These are phyloP conservation scores for Propsilocerus akamusi DNA, from an alignment of 1,140 invertebrate genomes.

Conservation along the genomic window DNA sequence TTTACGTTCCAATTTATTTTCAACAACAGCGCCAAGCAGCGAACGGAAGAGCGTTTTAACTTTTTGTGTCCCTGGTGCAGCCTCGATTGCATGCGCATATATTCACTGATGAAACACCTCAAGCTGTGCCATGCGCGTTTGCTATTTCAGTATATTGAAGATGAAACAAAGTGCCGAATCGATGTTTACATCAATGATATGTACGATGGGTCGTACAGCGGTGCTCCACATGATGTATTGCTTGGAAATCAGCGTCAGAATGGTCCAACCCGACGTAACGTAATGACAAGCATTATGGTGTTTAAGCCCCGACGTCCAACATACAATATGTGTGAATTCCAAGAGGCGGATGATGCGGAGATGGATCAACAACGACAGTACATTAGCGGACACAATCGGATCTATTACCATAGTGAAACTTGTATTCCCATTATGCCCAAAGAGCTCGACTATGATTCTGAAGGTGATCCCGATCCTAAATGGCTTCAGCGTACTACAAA, in stretches of 20 bases:
- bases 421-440: constrained; percentile 86
- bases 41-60: constrained; percentile 85
- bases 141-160: constrained; percentile 58
- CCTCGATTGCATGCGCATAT: constrained; percentile 69
- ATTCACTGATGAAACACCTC: constrained; percentile 80
- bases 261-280: constrained; percentile 66
- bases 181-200: constrained; percentile 90
- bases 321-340: constrained; percentile 62
- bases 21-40: constrained; percentile 85
- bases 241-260: constrained; percentile 51
- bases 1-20: constrained; percentile 93
- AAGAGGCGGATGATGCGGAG: constrained; percentile 63
- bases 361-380: constrained; percentile 62
- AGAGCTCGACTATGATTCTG: constrained; percentile 85
- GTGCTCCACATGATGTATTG: constrained; percentile 74
- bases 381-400: constrained; percentile 72
- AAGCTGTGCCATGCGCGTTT: constrained; percentile 87
- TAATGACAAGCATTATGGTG: constrained; percentile 76
- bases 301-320: constrained; percentile 57
- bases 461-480: constrained; percentile 83
- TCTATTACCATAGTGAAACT: constrained; percentile 88
- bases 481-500: constrained; percentile 89
- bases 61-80: constrained; percentile 90
- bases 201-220: constrained; percentile 88
- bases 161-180: constrained; percentile 63